These are phyloP conservation scores for Dasyornis broadbenti DNA, from an alignment of 2,113 vertebrate genomes.

Conservation along the genomic window DNA sequence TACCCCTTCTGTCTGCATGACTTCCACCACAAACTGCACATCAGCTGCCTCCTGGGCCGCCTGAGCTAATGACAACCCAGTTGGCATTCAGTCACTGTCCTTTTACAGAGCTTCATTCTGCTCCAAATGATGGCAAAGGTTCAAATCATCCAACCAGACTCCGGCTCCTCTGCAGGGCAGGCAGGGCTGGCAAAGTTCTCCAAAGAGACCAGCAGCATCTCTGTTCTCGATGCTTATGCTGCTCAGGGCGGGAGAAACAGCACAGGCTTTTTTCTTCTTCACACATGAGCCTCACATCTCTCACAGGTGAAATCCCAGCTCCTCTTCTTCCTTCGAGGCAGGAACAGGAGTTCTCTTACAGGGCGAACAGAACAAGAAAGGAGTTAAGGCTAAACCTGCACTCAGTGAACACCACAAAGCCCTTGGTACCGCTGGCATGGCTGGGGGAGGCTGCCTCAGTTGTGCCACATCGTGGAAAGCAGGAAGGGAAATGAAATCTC, in stretches of 20 bases:
- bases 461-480: not conserved
- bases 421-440: accelerated
- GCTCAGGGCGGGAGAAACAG: not conserved
- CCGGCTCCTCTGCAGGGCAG: not conserved
- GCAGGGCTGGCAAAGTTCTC: not conserved
- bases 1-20: not conserved
- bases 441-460: not conserved
- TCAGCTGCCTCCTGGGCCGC: slow-evolving; percentile 40
- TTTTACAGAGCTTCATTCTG: slow-evolving; percentile 44
- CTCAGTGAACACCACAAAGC: not conserved
- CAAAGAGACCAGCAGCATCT: not conserved
- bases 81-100: not conserved
- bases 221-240: not conserved
- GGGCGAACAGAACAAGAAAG: not conserved
- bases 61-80: not conserved
- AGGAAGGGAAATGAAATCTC: not conserved
- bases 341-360: not conserved
- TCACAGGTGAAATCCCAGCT: not conserved
- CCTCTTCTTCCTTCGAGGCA: not conserved
- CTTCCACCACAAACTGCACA: slow-evolving; percentile 21
- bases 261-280: not conserved
- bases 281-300: not conserved
- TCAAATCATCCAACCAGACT: not conserved
- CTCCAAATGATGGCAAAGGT: slow-evolving; percentile 21
- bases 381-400: not conserved